Evolutionary conservation across 2,797 vertebrate species (phyloP), one percentile per base, ranked within the genome.

Genomic region (Enteromius fasciolatus): DNA sequence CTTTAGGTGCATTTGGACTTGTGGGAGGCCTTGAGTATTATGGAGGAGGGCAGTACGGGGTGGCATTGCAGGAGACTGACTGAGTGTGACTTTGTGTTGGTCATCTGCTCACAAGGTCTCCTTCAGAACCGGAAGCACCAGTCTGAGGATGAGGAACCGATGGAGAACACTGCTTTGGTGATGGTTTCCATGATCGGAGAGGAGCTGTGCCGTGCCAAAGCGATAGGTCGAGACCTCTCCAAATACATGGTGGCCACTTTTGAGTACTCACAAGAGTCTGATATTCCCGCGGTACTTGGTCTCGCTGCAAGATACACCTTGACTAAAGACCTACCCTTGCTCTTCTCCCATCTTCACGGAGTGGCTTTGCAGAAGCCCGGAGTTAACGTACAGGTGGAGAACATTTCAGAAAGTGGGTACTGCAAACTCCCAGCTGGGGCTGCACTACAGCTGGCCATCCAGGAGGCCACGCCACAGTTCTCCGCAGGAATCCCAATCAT

Each of bases 181-280:
- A 90, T 88, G 0, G 20, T 94, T 36, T 83, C 87, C 15, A 87
- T 94, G 20, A 89, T 96, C 1, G 89, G 89, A n/a, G 94, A 91
- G 78, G 92, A 95, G 86, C 87, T 96, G 33, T 91, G 92, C 50
- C 90, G 52, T 10, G 89, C 93, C 64, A 94, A 90, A 87, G 88
- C 91, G 81, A 67, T 79, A 7, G 90, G 92, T 3, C 87, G 81
- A 36, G 92, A 94, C 86, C 84, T 95, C 17, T 95, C 92, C 66
- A 95, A 94, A 87, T 95, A 94, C 89, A 94, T 95, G 90, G 89
- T 90, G 0, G 94, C 92, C 52, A 89, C 89, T 78, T 96, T 96
- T 80, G 91, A 92, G 48, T 92, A 96, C 88, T 94, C 91, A 1
- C 83, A 91, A 28, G 91, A 93, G 44, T 82, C 84, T 0, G 93